These are phyloP conservation scores for Zophobas atratus DNA, from an alignment of 1,140 invertebrate genomes.

Conservation along the genomic window DNA sequence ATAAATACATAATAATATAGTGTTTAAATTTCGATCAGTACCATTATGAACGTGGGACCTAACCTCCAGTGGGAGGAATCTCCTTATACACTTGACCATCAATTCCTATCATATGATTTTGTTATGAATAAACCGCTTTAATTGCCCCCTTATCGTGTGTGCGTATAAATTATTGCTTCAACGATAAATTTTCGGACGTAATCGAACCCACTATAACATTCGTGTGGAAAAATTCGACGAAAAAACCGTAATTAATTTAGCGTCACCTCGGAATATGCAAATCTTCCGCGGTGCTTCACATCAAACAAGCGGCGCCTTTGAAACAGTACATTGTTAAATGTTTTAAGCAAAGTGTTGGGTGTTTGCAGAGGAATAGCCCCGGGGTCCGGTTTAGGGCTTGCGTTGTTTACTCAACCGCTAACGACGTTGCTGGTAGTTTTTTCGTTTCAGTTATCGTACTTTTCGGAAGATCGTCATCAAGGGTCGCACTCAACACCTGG, in stretches of 20 bases:
- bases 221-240: too few species aligned
- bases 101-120: constrained; percentile 4
- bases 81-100: constrained; percentile 5
- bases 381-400: too few species aligned
- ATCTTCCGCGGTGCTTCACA: too few species aligned
- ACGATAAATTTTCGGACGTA: constrained; percentile 18
- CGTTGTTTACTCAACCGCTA: too few species aligned
- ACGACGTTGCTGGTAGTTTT: too few species aligned
- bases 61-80: constrained; percentile 14
- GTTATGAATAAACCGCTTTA: constrained; percentile 25
- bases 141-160: constrained; percentile 10
- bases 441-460: not conserved
- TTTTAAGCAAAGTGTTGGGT: too few species aligned
- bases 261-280: too few species aligned
- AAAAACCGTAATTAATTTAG: too few species aligned
- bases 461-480: constrained; percentile 11
- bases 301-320: too few species aligned
- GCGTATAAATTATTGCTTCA: not conserved
- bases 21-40: constrained; percentile 17
- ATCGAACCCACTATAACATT: not conserved
- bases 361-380: too few species aligned
- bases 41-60: constrained; percentile 12
- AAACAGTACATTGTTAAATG: too few species aligned
- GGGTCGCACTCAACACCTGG: constrained; percentile 29
- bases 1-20: constrained; percentile 30